These are phyloP conservation scores for Dolichomitus sp. DNA, from an alignment of 2,888 invertebrate species.

Conservation along the genomic window DNA sequence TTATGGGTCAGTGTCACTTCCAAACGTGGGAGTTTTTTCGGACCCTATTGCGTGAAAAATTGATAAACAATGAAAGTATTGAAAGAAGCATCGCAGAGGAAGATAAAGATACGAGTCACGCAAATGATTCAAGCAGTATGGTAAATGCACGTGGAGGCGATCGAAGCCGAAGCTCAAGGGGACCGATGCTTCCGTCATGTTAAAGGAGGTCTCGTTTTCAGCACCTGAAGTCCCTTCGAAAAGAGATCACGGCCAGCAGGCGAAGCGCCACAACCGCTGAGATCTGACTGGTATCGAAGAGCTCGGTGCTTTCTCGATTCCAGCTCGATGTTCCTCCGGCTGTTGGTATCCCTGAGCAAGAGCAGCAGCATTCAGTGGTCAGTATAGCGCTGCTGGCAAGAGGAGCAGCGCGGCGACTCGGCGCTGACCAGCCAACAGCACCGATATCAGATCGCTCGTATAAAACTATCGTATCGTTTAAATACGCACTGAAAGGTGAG, in stretches of 20 bases:
- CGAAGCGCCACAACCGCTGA: conserved; percentile 68
- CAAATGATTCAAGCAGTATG: conserved; percentile 59
- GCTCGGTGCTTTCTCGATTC: conserved; percentile 25
- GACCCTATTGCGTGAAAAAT: background rate
- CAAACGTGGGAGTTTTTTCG: background rate
- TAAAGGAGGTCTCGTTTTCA: conserved; percentile 68
- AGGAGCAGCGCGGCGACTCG: conserved; percentile 72
- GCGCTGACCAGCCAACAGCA: conserved; percentile 69
- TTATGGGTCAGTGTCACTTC: background rate
- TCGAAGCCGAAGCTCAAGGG: conserved; percentile 6
- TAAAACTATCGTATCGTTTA: conserved; percentile 86
- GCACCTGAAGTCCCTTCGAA: conserved; percentile 56
- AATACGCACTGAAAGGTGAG: conserved; percentile 87
- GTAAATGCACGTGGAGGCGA: conserved; percentile 22
- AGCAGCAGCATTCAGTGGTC: conserved; percentile 19
- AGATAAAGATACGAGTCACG: conserved; percentile 46
- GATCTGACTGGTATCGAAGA: conserved; percentile 1
- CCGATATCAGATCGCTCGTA: conserved; percentile 86
- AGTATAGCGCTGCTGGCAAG: conserved; percentile 8
- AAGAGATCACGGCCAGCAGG: conserved; percentile 64
- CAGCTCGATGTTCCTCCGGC: conserved; percentile 11
- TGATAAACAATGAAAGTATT: background rate
- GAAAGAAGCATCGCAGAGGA: conserved; percentile 40
- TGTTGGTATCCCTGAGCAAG: conserved; percentile 8
- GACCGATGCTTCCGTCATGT: conserved; percentile 79